Conservation (phyloP, 2,888 invertebrate genomes). For the Flexamia atlantica region DNA sequence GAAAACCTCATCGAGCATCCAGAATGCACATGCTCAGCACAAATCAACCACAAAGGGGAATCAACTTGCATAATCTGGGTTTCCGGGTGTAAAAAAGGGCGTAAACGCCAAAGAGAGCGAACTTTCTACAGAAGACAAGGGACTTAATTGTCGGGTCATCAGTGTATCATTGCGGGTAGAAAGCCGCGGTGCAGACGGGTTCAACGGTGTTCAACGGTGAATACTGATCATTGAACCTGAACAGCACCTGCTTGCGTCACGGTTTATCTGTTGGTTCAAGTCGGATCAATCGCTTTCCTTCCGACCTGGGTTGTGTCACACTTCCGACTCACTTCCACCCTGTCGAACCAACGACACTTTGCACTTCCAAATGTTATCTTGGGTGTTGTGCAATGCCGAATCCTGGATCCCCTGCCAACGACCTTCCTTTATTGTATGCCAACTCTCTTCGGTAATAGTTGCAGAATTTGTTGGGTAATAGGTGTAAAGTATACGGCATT, state of each 20-base stretch:
- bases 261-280: background rate
- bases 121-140: slow-evolving; percentile 52
- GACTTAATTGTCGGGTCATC: slow-evolving; percentile 39
- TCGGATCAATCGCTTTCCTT: slow-evolving; percentile 11
- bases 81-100: slow-evolving; percentile 34
- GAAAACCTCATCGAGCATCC: too few species aligned
- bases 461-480: background rate
- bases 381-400: background rate
- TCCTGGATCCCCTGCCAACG: background rate
- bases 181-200: slow-evolving; percentile 3
- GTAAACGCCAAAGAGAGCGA: slow-evolving; percentile 1
- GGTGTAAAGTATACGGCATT: too few species aligned
- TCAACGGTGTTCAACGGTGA: background rate
- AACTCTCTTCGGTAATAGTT: slow-evolving; percentile 4
- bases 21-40: too few species aligned
- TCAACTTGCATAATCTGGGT: background rate
- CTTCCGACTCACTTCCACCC: slow-evolving; percentile 12
- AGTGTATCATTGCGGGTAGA: slow-evolving; percentile 50
- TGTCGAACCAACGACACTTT: background rate
- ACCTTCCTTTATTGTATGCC: background rate
- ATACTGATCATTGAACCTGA: slow-evolving; percentile 18
- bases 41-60: background rate
- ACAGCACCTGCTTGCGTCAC: slow-evolving; percentile 4
- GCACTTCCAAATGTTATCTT: background rate
- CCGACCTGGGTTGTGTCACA: slow-evolving; percentile 1